Evolutionary conservation across 2,797 vertebrate genomes (phyloP).

Genomic region (Babyrousa celebensis): DNA sequence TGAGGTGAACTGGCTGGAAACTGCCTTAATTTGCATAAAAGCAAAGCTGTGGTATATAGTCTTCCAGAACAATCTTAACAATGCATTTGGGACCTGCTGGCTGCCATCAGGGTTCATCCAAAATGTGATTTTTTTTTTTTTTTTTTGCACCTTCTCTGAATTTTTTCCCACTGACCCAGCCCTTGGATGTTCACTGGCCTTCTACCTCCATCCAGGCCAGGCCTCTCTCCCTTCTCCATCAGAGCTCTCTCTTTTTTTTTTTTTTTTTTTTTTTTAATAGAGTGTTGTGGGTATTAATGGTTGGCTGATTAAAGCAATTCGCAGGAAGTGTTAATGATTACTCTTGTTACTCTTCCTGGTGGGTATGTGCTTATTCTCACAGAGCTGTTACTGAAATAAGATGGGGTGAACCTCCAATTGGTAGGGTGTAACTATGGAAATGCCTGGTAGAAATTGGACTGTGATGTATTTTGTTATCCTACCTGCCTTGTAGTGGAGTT

Average conservation of each 20-base stretch:
- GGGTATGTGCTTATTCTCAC: not conserved
- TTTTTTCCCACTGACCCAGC: not conserved
- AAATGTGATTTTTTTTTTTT: not conserved
- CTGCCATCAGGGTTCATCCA: not conserved
- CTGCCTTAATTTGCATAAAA: not conserved
- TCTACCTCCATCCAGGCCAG: not conserved
- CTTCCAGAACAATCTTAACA: not conserved
- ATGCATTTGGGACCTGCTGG: not conserved
- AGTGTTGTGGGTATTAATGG: not conserved
- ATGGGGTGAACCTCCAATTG: not conserved
- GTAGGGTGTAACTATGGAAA: not conserved
- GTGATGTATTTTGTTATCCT: not conserved
- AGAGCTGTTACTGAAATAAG: not conserved
- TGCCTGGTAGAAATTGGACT: not conserved
- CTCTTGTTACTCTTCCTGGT: not conserved
- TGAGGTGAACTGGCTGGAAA: not conserved
- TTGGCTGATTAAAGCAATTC: conserved; percentile 23
- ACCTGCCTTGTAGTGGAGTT: not conserved
- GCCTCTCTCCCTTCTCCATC: not conserved
- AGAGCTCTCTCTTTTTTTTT: not conserved
- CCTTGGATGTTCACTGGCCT: not conserved
- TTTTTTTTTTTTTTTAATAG: not conserved
- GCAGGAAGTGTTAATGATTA: not conserved
- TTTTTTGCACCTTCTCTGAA: not conserved
- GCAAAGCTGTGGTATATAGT: not conserved